Percentiles rank a stretch among this genome's conserved stretches.
Conservation (phyloP, 2,797 vertebrate genomes). For the Oreochromis grahami region DNA sequence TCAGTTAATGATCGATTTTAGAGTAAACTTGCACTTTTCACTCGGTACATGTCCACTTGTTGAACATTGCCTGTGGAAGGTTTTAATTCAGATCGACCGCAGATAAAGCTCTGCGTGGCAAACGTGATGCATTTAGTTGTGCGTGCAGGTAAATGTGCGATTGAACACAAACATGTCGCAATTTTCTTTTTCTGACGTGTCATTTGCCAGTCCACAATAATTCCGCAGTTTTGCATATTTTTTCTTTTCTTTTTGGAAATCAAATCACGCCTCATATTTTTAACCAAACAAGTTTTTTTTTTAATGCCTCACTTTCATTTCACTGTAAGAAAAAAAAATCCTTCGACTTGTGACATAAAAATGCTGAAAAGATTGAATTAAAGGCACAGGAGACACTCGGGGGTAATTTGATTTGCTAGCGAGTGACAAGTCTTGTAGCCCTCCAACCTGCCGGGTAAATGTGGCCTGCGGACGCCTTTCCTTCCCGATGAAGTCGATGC, state of each 20-base stretch:
- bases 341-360: not conserved
- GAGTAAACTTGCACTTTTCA: constrained; percentile 66
- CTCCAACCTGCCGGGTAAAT: not conserved
- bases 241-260: not conserved
- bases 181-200: not conserved
- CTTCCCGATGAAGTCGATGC: not conserved
- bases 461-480: not conserved
- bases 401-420: not conserved
- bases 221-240: not conserved
- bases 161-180: not conserved
- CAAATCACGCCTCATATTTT: not conserved
- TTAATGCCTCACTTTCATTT: not conserved
- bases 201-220: not conserved
- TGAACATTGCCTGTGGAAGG: constrained; percentile 32
- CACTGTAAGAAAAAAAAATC: not conserved
- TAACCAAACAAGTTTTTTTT: not conserved
- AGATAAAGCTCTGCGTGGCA: not conserved
- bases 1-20: constrained; percentile 73
- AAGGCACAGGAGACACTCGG: not conserved
- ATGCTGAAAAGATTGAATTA: not conserved
- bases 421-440: not conserved
- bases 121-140: not conserved
- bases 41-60: constrained; percentile 49
- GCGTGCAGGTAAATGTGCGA: not conserved
- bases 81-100: constrained; percentile 7